phyloP scores from a whole-genome alignment of 2,888 invertebrate genomes.

The Plemyria rubiginata region DNA sequence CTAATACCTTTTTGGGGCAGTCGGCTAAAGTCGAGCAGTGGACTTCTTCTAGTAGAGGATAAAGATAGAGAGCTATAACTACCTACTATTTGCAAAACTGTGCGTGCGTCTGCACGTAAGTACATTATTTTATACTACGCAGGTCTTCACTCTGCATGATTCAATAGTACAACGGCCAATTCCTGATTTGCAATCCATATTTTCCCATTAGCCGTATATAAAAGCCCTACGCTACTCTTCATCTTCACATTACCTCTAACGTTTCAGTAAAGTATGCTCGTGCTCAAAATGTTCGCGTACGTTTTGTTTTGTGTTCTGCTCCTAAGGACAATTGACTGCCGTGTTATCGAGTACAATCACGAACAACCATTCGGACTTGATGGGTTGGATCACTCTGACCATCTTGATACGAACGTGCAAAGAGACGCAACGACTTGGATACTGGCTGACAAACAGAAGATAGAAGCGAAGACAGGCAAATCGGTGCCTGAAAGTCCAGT shows the following conservation, averaged over 20 bases:
- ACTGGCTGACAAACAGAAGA: not conserved
- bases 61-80: too few species aligned
- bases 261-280: not conserved
- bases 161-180: not conserved
- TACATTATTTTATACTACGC: not conserved
- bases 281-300: conserved; percentile 13
- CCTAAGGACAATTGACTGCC: not conserved
- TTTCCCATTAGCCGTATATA: conserved; percentile 8
- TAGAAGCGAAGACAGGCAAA: not conserved
- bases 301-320: conserved; percentile 12
- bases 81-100: not conserved
- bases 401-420: not conserved
- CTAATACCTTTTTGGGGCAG: too few species aligned
- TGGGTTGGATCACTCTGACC: not conserved
- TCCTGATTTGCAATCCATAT: not conserved
- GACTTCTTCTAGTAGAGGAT: too few species aligned
- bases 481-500: conserved; percentile 5
- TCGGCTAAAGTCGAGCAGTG: too few species aligned
- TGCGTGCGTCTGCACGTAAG: not conserved
- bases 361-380: not conserved
- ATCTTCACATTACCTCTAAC: not conserved
- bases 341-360: not conserved
- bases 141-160: not conserved
- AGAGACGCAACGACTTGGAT: not conserved
- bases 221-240: not conserved